A percentile compares a stretch with the other conserved stretches of the same genome.
Evolutionary conservation across 2,797 vertebrate genomes (phyloP).

Genomic region (Chanos chanos): DNA sequence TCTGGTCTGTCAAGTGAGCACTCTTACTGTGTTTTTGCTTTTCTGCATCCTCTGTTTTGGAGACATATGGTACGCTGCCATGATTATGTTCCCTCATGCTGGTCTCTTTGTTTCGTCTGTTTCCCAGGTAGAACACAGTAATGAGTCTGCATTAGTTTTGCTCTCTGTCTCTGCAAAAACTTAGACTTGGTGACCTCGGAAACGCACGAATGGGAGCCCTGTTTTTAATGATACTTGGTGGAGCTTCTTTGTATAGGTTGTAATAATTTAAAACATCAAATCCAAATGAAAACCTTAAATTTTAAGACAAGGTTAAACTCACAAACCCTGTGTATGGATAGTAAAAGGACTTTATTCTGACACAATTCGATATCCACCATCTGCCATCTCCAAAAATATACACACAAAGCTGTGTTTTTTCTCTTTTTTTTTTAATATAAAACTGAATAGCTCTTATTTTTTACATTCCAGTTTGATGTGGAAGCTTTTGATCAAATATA

Average conservation of each 20-base stretch:
- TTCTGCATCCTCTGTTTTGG: too few relatives aligned
- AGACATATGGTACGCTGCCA: slow-evolving; percentile 5
- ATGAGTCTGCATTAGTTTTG: slow-evolving; percentile 31
- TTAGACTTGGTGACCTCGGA: slow-evolving; percentile 14
- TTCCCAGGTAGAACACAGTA: slow-evolving; percentile 14
- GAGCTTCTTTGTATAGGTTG: slow-evolving; percentile 27
- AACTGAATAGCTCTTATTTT: too few relatives aligned
- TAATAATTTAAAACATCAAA: slow-evolving; percentile 44
- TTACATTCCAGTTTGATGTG: too few relatives aligned
- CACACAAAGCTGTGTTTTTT: too few relatives aligned
- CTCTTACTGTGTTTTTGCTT: too few relatives aligned
- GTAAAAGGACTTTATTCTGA: slow-evolving; percentile 35
- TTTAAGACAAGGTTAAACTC: slow-evolving; percentile 45
- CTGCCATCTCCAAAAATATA: background rate
- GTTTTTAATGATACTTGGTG: slow-evolving; percentile 34
- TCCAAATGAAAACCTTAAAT: slow-evolving; percentile 44
- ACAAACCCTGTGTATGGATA: slow-evolving; percentile 35
- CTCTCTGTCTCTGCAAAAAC: slow-evolving; percentile 27
- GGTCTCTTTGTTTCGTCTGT: slow-evolving; percentile 28
- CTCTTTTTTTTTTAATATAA: too few relatives aligned
- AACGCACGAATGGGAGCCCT: slow-evolving; percentile 21
- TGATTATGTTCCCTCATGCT: slow-evolving; percentile 32
- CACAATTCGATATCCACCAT: background rate
- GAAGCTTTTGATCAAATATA: too few relatives aligned
- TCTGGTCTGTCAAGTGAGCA: too few relatives aligned